A percentile compares a stretch with the other conserved stretches of the same genome.
phyloP scores from a whole-genome alignment of 2,888 invertebrate species.

The Eledona agricola region DNA sequence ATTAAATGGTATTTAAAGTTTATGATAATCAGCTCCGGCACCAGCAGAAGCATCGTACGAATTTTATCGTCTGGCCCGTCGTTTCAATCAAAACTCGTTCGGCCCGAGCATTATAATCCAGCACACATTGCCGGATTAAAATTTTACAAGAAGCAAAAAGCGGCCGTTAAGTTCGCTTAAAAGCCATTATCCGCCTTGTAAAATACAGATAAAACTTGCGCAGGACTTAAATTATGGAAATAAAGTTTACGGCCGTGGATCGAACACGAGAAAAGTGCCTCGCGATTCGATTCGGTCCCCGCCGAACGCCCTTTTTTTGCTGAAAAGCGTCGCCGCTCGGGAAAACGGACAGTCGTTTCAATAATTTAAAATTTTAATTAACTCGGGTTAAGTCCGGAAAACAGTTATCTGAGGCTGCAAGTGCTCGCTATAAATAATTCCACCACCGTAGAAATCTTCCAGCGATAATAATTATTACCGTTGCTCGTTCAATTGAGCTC shows the following conservation, averaged over 20 bases:
- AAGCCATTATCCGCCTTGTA: slow-evolving; percentile 18
- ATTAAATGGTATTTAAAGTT: slow-evolving; percentile 24
- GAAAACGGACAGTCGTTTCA: not conserved
- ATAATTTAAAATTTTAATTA: slow-evolving; percentile 23
- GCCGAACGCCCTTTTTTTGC: too few relatives aligned
- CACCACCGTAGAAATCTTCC: slow-evolving; percentile 20
- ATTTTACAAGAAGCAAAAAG: slow-evolving; percentile 19
- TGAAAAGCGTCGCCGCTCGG: too few relatives aligned
- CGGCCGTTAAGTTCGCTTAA: slow-evolving; percentile 15
- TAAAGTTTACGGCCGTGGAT: slow-evolving; percentile 10
- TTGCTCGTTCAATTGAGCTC: slow-evolving; percentile 20
- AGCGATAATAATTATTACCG: slow-evolving; percentile 23
- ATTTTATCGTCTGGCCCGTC: slow-evolving; percentile 5
- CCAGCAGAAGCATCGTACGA: not conserved
- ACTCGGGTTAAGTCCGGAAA: slow-evolving; percentile 10
- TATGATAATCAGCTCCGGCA: slow-evolving; percentile 14
- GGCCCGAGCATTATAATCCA: slow-evolving; percentile 1
- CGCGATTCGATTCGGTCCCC: too few relatives aligned
- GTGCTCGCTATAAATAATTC: slow-evolving; percentile 12
- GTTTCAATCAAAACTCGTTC: slow-evolving; percentile 2
- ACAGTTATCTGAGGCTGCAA: slow-evolving; percentile 21
- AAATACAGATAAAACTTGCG: slow-evolving; percentile 21
- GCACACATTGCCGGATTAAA: slow-evolving; percentile 9
- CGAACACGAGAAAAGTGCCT: too few relatives aligned
- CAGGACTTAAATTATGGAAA: slow-evolving; percentile 16